A percentile compares a stretch with the other conserved stretches of the same genome.
Evolutionary conservation across 2,113 vertebrate species (phyloP).

Genomic region (Agapornis roseicollis): DNA sequence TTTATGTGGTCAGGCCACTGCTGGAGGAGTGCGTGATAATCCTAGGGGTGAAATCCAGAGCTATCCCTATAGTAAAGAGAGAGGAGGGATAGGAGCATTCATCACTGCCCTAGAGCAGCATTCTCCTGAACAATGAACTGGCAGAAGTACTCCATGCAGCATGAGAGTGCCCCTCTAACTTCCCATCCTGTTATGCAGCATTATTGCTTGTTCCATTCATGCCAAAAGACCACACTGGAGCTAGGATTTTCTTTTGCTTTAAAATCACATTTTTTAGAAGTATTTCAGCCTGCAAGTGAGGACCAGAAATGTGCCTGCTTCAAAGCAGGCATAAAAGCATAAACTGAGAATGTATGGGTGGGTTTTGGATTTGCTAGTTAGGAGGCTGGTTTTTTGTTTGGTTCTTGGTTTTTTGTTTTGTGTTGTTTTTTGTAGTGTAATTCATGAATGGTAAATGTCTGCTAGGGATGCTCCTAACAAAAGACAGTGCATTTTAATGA

Average conservation of each 20-base stretch:
- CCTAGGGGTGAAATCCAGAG: neutral
- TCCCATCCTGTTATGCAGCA: neutral
- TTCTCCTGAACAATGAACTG: constrained; percentile 7
- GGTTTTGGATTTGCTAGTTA: neutral
- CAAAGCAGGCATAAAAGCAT: neutral
- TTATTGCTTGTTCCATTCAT: neutral
- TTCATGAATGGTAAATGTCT: neutral
- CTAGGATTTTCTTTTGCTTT: neutral
- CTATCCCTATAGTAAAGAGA: neutral
- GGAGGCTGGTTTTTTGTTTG: neutral
- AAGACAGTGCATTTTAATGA: neutral
- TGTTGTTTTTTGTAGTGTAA: neutral
- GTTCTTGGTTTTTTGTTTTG: neutral
- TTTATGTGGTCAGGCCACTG: neutral
- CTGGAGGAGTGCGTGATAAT: neutral
- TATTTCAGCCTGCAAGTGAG: neutral
- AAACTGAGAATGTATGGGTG: neutral
- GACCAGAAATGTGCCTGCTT: neutral
- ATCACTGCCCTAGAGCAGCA: neutral
- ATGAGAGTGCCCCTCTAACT: neutral
- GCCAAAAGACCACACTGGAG: constrained; percentile 27
- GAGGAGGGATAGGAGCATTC: neutral
- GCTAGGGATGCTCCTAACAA: neutral
- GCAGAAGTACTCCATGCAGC: neutral
- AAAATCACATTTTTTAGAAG: neutral